phyloP scores from a whole-genome alignment of 2,888 invertebrate genomes.

The Diaprepes abbreviatus region DNA sequence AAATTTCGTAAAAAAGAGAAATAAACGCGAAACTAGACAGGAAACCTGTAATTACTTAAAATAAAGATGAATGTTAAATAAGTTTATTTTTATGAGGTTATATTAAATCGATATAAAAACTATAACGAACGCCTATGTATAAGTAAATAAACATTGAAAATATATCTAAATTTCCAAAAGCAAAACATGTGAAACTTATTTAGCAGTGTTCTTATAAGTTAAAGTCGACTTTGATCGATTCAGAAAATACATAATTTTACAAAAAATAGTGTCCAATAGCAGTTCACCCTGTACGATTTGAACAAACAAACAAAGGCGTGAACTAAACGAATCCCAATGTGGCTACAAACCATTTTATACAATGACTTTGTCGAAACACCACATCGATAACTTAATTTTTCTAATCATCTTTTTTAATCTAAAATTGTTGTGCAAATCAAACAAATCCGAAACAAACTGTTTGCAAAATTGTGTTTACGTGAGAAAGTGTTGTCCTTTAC shows the following conservation, averaged over 20 bases:
- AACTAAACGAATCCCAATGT: slow-evolving; percentile 15
- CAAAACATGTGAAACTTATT: slow-evolving; percentile 1
- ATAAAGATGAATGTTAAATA: no score
- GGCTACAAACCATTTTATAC: slow-evolving; percentile 25
- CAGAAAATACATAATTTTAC: not conserved
- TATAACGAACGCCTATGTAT: slow-evolving; percentile 4
- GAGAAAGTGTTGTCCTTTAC: slow-evolving; percentile 52
- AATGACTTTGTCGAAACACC: slow-evolving; percentile 37
- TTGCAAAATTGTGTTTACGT: slow-evolving; percentile 5
- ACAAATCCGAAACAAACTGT: not conserved
- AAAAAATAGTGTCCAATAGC: slow-evolving; percentile 6
- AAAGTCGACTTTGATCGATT: not conserved
- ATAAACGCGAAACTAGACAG: no score
- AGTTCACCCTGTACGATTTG: slow-evolving; percentile 37
- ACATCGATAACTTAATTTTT: slow-evolving; percentile 13
- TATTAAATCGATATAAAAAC: no score
- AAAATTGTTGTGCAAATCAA: slow-evolving; percentile 11
- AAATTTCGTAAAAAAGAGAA: no score
- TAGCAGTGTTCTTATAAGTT: not conserved
- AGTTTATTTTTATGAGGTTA: no score
- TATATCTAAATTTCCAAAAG: not conserved
- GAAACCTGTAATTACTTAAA: no score
- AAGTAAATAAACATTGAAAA: slow-evolving; percentile 3
- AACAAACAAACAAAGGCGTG: slow-evolving; percentile 37
- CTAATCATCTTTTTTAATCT: slow-evolving; percentile 17